A percentile compares a stretch with the other conserved stretches of the same genome.
These are phyloP conservation scores for Danio kyathit DNA, from an alignment of 2,797 vertebrate species.

Conservation along the genomic window DNA sequence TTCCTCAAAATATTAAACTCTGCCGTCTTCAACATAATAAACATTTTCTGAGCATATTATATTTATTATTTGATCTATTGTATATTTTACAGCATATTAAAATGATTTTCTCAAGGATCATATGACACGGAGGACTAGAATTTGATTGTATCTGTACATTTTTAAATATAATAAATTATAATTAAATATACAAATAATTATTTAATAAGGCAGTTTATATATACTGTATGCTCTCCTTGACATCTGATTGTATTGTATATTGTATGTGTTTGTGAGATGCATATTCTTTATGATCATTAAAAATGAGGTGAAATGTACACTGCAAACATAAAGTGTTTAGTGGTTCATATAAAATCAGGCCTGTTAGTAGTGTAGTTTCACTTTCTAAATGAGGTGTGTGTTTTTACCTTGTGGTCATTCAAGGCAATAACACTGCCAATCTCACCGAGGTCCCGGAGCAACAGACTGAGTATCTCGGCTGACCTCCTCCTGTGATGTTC, in stretches of 20 bases:
- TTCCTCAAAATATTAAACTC: too few relatives aligned
- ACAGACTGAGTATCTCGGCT: constrained; percentile 88
- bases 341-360: neutral
- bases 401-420: constrained; percentile 88
- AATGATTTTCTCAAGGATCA: neutral
- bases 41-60: too few relatives aligned
- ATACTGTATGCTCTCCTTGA: too few relatives aligned
- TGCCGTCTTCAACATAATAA: too few relatives aligned
- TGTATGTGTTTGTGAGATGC: neutral
- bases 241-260: neutral
- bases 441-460: constrained; percentile 92
- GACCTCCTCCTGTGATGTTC: constrained; percentile 92
- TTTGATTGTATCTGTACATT: too few relatives aligned
- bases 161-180: too few relatives aligned
- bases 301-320: neutral
- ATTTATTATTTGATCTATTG: too few relatives aligned
- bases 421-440: constrained; percentile 91
- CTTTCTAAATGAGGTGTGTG: neutral
- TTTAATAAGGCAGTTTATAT: too few relatives aligned
- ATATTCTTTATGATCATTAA: neutral
- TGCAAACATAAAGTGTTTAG: too few relatives aligned
- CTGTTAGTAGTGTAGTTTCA: neutral
- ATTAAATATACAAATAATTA: too few relatives aligned
- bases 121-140: too few relatives aligned
- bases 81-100: neutral